Conservation (phyloP, 1,140 invertebrate genomes). For the Conus ventricosus region DNA sequence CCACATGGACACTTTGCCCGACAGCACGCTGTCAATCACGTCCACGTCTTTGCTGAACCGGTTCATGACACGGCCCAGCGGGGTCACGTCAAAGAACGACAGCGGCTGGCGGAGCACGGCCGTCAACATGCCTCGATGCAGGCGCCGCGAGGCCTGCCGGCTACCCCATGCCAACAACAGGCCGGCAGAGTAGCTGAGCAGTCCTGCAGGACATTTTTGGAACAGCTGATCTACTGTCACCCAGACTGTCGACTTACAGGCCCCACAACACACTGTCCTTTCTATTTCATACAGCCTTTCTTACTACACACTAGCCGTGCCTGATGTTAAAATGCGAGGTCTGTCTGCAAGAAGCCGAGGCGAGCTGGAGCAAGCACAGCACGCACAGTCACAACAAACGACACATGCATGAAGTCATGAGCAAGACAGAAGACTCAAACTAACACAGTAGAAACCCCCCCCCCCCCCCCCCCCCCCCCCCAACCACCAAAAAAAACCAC, state of each 20-base stretch:
- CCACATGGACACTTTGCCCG: slow-evolving; percentile 42
- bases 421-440: too few species aligned
- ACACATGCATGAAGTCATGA: too few species aligned
- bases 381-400: too few species aligned
- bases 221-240: not conserved
- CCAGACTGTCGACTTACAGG: not conserved
- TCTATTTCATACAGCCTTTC: too few species aligned
- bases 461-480: too few species aligned
- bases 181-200: slow-evolving; percentile 30
- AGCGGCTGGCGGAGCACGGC: slow-evolving; percentile 64
- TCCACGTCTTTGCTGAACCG: slow-evolving; percentile 57
- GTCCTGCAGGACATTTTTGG: slow-evolving; percentile 28
- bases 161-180: slow-evolving; percentile 64
- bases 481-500: too few species aligned
- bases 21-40: slow-evolving; percentile 59
- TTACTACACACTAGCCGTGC: too few species aligned
- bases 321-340: too few species aligned
- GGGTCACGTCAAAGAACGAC: slow-evolving; percentile 64
- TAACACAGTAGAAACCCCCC: too few species aligned
- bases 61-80: slow-evolving; percentile 57
- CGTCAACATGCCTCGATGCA: slow-evolving; percentile 85
- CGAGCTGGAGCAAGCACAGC: too few species aligned
- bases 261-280: too few species aligned
- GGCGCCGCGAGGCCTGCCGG: slow-evolving; percentile 79
- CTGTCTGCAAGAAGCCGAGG: too few species aligned